phyloP scores from a whole-genome alignment of 2,888 invertebrate species.

The Troides helena region DNA sequence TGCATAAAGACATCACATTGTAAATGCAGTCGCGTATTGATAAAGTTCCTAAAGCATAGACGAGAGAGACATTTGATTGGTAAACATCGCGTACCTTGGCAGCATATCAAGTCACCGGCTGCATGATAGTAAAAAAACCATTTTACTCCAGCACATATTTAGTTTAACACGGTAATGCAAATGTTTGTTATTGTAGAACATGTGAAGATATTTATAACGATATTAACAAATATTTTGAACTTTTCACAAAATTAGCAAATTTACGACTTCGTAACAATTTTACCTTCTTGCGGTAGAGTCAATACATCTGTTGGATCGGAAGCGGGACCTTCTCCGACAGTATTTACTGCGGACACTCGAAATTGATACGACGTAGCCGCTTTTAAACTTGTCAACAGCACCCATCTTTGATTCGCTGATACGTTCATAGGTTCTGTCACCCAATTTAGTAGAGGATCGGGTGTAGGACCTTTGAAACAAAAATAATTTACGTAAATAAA shows the following conservation, averaged over 20 bases:
- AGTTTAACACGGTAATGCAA: not conserved
- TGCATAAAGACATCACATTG: slow-evolving; percentile 23
- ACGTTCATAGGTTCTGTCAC: slow-evolving; percentile 92
- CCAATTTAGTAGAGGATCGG: slow-evolving; percentile 93
- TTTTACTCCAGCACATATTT: slow-evolving; percentile 41
- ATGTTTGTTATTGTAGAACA: not conserved
- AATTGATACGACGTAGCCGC: slow-evolving; percentile 98
- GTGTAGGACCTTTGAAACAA: slow-evolving; percentile 85
- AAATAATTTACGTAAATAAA: not conserved
- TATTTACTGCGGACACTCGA: slow-evolving; percentile 97
- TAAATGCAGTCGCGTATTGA: slow-evolving; percentile 15
- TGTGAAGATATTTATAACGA: not conserved
- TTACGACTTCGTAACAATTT: not conserved
- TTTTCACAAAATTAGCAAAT: too few relatives aligned
- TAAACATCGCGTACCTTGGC: slow-evolving; percentile 72
- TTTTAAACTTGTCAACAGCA: slow-evolving; percentile 90
- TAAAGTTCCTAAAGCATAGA: slow-evolving; percentile 19
- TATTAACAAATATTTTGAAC: not conserved
- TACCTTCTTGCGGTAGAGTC: slow-evolving; percentile 97
- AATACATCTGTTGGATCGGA: slow-evolving; percentile 94
- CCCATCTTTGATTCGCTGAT: slow-evolving; percentile 88
- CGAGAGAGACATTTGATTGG: slow-evolving; percentile 8
- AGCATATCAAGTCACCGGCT: slow-evolving; percentile 79
- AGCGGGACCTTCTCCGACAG: slow-evolving; percentile 95
- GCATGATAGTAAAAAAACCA: slow-evolving; percentile 74